A percentile compares a stretch with the other conserved stretches of the same genome.
phyloP scores from a whole-genome alignment of 2,113 vertebrate species.

The Junco hyemalis region DNA sequence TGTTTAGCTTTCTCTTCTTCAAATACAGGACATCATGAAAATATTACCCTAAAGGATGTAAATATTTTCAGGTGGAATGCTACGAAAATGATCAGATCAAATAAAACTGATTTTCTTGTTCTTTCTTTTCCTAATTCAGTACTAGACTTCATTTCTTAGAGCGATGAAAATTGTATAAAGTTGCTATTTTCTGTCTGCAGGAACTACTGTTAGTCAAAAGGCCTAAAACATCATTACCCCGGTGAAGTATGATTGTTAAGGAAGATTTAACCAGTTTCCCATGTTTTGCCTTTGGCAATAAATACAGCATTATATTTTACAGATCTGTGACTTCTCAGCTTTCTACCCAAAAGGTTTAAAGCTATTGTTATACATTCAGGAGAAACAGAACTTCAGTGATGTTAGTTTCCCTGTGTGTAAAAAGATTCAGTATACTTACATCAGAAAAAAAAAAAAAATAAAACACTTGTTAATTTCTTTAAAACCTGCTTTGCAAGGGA shows the following conservation, averaged over 20 bases:
- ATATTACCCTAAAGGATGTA: background rate
- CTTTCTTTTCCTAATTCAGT: background rate
- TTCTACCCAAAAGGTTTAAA: constrained; percentile 4
- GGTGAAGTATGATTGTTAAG: constrained; percentile 21
- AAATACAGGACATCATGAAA: background rate
- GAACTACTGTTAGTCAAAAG: background rate
- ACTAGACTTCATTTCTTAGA: background rate
- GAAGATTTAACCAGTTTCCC: background rate
- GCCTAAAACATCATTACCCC: background rate
- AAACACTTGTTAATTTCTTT: constrained; percentile 53
- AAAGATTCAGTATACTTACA: constrained; percentile 13
- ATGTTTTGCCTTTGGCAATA: constrained; percentile 11
- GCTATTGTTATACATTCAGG: background rate
- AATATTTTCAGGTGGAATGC: background rate
- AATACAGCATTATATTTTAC: background rate
- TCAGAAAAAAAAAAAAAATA: constrained; percentile 10
- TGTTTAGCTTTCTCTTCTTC: background rate
- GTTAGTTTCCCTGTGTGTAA: background rate
- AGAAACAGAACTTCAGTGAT: background rate
- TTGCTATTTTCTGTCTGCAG: background rate
- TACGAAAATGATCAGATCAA: background rate
- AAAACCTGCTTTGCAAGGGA: constrained; percentile 53
- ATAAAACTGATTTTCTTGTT: background rate
- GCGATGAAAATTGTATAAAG: background rate
- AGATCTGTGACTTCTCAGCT: constrained; percentile 13